Evolutionary conservation across 2,888 invertebrate species (phyloP).

Genomic region (Cheilosia impressa): DNA sequence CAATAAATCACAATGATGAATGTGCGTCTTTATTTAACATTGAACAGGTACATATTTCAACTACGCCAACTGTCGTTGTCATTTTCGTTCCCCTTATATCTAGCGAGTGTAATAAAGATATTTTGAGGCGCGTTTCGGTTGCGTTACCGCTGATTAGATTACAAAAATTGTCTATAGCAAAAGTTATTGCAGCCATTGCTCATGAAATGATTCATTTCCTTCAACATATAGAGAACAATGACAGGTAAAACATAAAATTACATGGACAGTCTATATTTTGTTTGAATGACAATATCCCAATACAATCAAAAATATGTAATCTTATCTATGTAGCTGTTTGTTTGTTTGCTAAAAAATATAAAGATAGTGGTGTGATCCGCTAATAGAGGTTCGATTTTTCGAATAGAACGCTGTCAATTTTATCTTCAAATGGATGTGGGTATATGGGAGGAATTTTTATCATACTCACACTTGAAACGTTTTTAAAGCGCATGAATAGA

Average conservation of each 20-base stretch:
- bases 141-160: constrained; percentile 10
- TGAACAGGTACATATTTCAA: not conserved
- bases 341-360: constrained; percentile 32
- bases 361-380: constrained; percentile 37
- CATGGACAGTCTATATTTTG: not conserved
- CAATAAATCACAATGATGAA: constrained; percentile 41
- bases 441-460: constrained; percentile 16
- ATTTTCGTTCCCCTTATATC: not conserved
- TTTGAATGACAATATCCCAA: not conserved
- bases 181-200: not conserved
- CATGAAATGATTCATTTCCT: not conserved
- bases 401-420: constrained; percentile 15
- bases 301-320: constrained; percentile 18
- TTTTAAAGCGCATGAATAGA: too few species aligned
- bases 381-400: constrained; percentile 8
- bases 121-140: not conserved
- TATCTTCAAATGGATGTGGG: constrained; percentile 8
- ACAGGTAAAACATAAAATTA: not conserved
- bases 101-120: not conserved
- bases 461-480: not conserved
- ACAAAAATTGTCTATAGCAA: constrained; percentile 2
- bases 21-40: constrained; percentile 3
- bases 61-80: not conserved
- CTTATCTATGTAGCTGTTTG: constrained; percentile 37
- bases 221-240: not conserved